Base-by-base conservation (phyloP, 1,140 invertebrate species). In the Anastatus disparis region DNA sequence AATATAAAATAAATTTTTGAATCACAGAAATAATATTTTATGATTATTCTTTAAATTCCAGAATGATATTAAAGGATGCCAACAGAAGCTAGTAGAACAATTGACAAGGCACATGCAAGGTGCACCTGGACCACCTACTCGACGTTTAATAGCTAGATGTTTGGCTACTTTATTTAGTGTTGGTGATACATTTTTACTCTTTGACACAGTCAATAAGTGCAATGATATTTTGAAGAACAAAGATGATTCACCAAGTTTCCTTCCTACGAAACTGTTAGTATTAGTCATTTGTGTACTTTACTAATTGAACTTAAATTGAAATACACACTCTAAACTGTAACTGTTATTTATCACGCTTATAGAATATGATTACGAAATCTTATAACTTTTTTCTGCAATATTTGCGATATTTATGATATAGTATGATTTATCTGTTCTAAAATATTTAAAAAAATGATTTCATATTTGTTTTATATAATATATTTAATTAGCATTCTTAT, bases 191-290 rank as follows among this genome's bases (percentile, higher is more conserved):
- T 98, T 97, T 86, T 89, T 97, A 64, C 89, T 99, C 0, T 99
- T 99, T 86, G 95, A 98, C 76, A 98, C 97, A 3, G 96, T 99
- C 52, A 99, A 99, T 84, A 95, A 95, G 75, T 99, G 97, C 87
- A 99, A 99, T 88, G 97, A 99, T 82, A 94, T 98, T 74, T 88
- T 99, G 17, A 97, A 96, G 85, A 96, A 95, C 75, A 98, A 97
- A 81, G 97, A 99, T 89, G 97, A 99, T 82, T 98, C 96, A 4
- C 95, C 96, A 0, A 96, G 94, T 76, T 96, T 95, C 82, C 86
- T 98, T 58, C 93, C 95, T 20, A 96, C 95, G 17, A 94, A 95
- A 88, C 86, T 99, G 96, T 99, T 89, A 95, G 93, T 92, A 75
- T 65, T 50, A 63, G 9, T 71, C 26, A 10, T 15, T 20, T 50